These are phyloP conservation scores for Andrena dorsata DNA, from an alignment of 2,888 invertebrate species.

Conservation along the genomic window DNA sequence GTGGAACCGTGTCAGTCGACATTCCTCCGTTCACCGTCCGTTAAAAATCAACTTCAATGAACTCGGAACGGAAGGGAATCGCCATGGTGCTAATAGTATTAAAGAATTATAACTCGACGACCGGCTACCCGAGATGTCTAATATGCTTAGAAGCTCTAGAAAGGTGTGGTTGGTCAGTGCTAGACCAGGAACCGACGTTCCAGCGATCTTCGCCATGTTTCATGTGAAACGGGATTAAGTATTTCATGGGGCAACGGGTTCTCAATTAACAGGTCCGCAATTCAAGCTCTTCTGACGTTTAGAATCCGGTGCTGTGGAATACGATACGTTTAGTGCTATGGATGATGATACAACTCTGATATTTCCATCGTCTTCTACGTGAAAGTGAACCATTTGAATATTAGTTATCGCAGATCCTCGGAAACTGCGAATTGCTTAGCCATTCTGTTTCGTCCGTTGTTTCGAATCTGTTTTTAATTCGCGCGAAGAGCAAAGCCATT, in stretches of 20 bases:
- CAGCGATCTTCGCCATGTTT: slow-evolving; percentile 22
- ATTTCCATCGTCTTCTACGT: too few relatives aligned
- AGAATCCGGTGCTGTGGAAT: too few relatives aligned
- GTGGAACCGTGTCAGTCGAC: neutral
- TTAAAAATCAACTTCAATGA: slow-evolving; percentile 60
- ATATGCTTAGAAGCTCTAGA: slow-evolving; percentile 80
- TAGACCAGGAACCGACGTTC: slow-evolving; percentile 16
- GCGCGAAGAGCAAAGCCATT: slow-evolving; percentile 3
- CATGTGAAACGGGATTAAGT: neutral
- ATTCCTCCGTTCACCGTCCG: neutral
- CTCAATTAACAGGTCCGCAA: neutral
- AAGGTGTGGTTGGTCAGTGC: slow-evolving; percentile 73
- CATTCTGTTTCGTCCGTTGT: neutral
- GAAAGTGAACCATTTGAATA: too few relatives aligned
- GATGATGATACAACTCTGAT: too few relatives aligned
- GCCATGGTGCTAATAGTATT: slow-evolving; percentile 77
- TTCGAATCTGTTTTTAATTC: slow-evolving; percentile 15
- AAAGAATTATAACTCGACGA: slow-evolving; percentile 75
- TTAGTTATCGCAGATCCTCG: too few relatives aligned
- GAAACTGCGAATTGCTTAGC: too few relatives aligned
- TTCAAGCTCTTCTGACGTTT: neutral
- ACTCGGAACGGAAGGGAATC: slow-evolving; percentile 60
- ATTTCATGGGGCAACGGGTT: neutral
- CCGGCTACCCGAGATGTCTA: slow-evolving; percentile 75
- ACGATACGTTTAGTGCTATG: too few relatives aligned